Conservation (phyloP, 2,113 vertebrate species). For the Dromas ardeola region DNA sequence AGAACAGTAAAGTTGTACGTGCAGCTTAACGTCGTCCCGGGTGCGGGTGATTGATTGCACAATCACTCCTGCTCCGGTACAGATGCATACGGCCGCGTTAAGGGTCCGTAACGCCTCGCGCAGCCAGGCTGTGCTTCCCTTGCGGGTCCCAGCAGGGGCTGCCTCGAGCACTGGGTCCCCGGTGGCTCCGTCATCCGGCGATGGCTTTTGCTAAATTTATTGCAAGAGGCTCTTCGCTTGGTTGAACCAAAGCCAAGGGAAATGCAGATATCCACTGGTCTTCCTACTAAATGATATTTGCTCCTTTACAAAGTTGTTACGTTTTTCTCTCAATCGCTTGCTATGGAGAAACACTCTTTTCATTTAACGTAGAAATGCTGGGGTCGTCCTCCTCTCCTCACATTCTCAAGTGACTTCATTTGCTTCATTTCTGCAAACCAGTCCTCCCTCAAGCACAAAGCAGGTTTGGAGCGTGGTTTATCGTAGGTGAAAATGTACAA, state of each 20-base stretch:
- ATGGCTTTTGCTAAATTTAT: background rate
- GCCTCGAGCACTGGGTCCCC: background rate
- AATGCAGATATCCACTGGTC: background rate
- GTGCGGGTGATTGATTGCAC: background rate
- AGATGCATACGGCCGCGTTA: background rate
- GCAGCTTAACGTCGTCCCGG: background rate
- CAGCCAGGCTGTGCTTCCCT: background rate
- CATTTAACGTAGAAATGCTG: background rate
- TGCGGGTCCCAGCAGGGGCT: background rate
- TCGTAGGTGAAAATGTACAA: background rate
- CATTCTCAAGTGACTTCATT: background rate
- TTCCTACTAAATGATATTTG: background rate
- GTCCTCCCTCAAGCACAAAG: background rate
- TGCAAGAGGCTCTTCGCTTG: background rate
- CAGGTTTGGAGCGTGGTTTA: background rate
- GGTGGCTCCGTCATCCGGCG: rapidly evolving
- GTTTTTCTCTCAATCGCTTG: background rate
- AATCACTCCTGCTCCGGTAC: background rate
- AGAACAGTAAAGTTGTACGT: background rate
- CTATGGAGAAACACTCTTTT: background rate
- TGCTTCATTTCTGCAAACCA: background rate
- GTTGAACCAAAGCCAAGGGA: background rate
- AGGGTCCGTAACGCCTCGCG: background rate
- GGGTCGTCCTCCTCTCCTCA: background rate
- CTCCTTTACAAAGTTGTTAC: background rate